These are phyloP conservation scores for Drosophila affinis DNA, from an alignment of 2,888 invertebrate species.

Conservation along the genomic window DNA sequence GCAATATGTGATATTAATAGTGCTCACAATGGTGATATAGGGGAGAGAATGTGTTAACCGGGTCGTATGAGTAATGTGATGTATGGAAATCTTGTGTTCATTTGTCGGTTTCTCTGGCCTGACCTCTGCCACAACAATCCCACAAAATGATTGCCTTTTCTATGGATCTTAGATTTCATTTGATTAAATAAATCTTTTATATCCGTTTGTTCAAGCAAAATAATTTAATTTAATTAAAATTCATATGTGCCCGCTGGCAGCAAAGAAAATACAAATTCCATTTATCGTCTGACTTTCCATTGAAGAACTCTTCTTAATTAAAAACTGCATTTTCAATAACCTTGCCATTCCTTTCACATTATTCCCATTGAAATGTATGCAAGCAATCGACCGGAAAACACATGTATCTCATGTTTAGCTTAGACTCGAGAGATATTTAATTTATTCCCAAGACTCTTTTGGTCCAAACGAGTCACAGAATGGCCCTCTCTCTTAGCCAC, in stretches of 20 bases:
- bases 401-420: slow-evolving; percentile 27
- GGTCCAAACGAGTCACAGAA: slow-evolving; percentile 47
- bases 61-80: slow-evolving; percentile 37
- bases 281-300: neutral
- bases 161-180: neutral
- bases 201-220: neutral
- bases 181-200: neutral
- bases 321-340: slow-evolving; percentile 19
- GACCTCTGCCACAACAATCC: neutral
- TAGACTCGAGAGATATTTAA: slow-evolving; percentile 10
- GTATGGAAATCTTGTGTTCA: too few species aligned
- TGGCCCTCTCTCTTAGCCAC: slow-evolving; percentile 15
- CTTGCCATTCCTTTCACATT: slow-evolving; percentile 8
- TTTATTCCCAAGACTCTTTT: slow-evolving; percentile 29
- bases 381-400: slow-evolving; percentile 26
- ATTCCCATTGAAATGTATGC: slow-evolving; percentile 22
- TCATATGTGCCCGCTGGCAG: neutral
- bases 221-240: neutral
- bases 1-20: neutral
- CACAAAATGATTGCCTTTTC: neutral
- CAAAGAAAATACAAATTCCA: neutral
- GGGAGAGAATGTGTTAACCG: slow-evolving; percentile 17
- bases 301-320: neutral
- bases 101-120: too few species aligned
- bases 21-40: neutral